Percentiles rank a stretch among this genome's conserved stretches.
phyloP scores from a whole-genome alignment of 2,113 vertebrate genomes.

The Procavia capensis region DNA sequence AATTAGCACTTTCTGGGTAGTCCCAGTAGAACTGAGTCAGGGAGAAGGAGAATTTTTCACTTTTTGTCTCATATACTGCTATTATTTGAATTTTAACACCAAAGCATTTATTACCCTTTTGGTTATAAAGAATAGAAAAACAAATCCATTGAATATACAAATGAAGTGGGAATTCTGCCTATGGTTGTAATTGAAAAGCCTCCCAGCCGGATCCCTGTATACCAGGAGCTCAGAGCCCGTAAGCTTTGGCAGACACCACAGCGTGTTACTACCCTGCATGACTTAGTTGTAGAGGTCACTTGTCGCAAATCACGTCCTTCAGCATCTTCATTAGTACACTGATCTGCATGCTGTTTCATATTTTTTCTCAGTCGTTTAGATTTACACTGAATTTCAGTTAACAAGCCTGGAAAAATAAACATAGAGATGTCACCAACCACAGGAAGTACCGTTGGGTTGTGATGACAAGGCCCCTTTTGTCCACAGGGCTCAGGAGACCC shows the following conservation, averaged over 20 bases:
- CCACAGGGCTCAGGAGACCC: background rate
- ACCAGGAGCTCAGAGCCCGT: background rate
- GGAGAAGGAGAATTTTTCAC: background rate
- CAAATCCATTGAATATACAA: background rate
- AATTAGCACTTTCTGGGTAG: background rate
- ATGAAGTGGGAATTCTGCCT: background rate
- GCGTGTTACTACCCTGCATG: slow-evolving; percentile 89
- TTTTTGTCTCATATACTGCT: background rate
- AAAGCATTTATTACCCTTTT: background rate
- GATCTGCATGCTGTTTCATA: slow-evolving; percentile 89
- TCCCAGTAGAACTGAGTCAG: background rate
- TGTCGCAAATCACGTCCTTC: slow-evolving; percentile 92
- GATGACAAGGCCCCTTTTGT: background rate
- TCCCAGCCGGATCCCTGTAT: background rate
- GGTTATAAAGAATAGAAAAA: slow-evolving; percentile 21
- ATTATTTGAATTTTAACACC: background rate
- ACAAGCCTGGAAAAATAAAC: slow-evolving; percentile 89
- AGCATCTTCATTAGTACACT: slow-evolving; percentile 86
- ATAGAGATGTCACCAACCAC: background rate
- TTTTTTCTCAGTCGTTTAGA: slow-evolving; percentile 97
- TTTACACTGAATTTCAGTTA: slow-evolving; percentile 99
- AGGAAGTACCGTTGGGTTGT: background rate
- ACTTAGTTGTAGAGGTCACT: slow-evolving; percentile 95
- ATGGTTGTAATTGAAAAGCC: background rate
- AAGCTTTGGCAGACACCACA: background rate